A percentile compares a stretch with the other conserved stretches of the same genome.
phyloP scores from a whole-genome alignment of 2,888 invertebrate species.

The Acanthoscelides obtectus region DNA sequence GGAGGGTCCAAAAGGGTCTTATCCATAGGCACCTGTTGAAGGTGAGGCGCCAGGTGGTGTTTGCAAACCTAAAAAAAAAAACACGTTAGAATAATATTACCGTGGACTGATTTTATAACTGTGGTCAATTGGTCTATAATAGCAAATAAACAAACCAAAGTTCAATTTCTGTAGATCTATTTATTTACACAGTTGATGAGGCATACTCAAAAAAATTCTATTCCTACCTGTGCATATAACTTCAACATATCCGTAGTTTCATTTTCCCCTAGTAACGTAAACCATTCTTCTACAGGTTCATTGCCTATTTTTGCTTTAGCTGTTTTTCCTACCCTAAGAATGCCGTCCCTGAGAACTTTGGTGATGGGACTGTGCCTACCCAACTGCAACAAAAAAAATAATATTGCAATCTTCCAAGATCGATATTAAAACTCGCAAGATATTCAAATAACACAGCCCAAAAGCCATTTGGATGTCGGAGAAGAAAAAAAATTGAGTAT shows the following conservation, averaged over 20 bases:
- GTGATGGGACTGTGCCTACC: slow-evolving; percentile 91
- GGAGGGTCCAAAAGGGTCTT: slow-evolving; percentile 66
- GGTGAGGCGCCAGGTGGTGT: slow-evolving; percentile 70
- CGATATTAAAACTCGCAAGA: too few species aligned
- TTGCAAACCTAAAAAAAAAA: slow-evolving; percentile 55
- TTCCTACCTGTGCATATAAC: slow-evolving; percentile 72
- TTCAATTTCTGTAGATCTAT: neutral
- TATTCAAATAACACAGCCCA: too few species aligned
- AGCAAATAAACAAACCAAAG: neutral
- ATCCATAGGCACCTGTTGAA: slow-evolving; percentile 71
- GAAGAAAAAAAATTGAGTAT: too few species aligned
- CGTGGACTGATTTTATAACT: neutral
- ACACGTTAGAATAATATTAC: too few species aligned
- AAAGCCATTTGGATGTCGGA: too few species aligned
- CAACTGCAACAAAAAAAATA: slow-evolving; percentile 48
- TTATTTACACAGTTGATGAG: neutral
- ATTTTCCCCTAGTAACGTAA: slow-evolving; percentile 75
- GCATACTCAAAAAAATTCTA: too few species aligned
- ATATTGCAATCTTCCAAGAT: too few species aligned
- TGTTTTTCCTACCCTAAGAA: slow-evolving; percentile 73
- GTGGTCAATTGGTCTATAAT: too few species aligned
- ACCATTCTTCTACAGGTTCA: slow-evolving; percentile 83
- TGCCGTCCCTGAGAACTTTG: slow-evolving; percentile 78
- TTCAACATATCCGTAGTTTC: slow-evolving; percentile 78
- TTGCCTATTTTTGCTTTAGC: slow-evolving; percentile 57